Evolutionary conservation across 2,797 vertebrate genomes (phyloP).

Genomic region (Pseudomugil gertrudae): DNA sequence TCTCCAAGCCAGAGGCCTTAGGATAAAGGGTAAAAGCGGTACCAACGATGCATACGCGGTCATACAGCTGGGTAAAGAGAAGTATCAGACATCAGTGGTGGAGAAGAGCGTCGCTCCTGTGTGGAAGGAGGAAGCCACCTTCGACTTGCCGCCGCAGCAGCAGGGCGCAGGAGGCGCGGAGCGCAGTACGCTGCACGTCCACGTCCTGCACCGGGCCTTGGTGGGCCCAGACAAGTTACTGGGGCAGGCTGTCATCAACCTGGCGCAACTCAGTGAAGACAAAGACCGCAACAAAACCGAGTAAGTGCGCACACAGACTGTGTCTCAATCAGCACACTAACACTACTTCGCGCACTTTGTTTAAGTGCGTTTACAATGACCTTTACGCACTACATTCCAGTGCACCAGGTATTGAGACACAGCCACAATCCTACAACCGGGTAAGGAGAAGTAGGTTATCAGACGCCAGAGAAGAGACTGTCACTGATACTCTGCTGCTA

Average conservation of each 20-base stretch:
- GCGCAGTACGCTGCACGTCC: slow-evolving; percentile 83
- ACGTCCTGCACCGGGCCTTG: slow-evolving; percentile 90
- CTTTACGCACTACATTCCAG: no score
- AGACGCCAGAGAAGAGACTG: no score
- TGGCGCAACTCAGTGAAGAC: slow-evolving; percentile 82
- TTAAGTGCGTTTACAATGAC: no score
- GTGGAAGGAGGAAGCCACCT: slow-evolving; percentile 92
- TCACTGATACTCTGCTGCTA: no score
- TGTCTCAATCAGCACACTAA: no score
- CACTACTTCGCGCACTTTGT: no score
- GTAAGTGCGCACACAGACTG: slow-evolving; percentile 82
- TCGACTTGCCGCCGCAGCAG: slow-evolving; percentile 86
- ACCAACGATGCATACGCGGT: slow-evolving; percentile 92
- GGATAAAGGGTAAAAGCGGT: slow-evolving; percentile 88
- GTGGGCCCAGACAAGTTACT: slow-evolving; percentile 92
- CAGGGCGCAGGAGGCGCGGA: slow-evolving; percentile 52
- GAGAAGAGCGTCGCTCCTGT: slow-evolving; percentile 88
- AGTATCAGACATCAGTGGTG: slow-evolving; percentile 89
- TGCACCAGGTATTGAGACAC: no score
- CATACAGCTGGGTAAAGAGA: slow-evolving; percentile 93
- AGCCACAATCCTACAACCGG: no score
- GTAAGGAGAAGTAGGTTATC: no score
- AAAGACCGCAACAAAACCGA: slow-evolving; percentile 80
- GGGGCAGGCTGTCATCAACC: slow-evolving; percentile 87
- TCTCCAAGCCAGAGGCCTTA: slow-evolving; percentile 86